Evolutionary conservation across 2,797 vertebrate genomes (phyloP).

Genomic region (Chaetophractus vellerosus): DNA sequence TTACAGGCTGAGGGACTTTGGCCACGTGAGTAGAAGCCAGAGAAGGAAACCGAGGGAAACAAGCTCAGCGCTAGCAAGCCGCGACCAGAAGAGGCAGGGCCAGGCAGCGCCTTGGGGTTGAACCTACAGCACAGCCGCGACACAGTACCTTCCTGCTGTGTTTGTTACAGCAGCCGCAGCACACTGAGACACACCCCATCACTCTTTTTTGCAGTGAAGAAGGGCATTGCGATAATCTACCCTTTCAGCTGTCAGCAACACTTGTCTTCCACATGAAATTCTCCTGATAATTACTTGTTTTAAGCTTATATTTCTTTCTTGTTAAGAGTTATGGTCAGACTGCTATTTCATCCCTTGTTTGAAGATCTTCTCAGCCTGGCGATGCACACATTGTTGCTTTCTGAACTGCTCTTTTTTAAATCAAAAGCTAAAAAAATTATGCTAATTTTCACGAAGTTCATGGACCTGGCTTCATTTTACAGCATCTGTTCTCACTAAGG

Average conservation of each 20-base stretch:
- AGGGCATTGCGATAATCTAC: rapidly evolving
- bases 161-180: too few relatives aligned
- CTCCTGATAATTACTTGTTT: neutral
- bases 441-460: neutral
- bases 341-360: rapidly evolving
- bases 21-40: too few relatives aligned
- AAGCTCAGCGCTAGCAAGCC: too few relatives aligned
- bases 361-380: neutral
- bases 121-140: too few relatives aligned
- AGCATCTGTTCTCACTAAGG: neutral
- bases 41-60: too few relatives aligned
- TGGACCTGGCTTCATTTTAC: neutral
- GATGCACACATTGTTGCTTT: rapidly evolving
- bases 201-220: neutral
- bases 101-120: too few relatives aligned
- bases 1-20: too few relatives aligned
- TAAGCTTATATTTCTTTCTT: neutral
- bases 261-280: neutral
- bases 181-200: neutral
- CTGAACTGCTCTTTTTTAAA: neutral
- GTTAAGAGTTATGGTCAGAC: neutral
- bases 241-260: neutral
- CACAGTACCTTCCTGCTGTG: too few relatives aligned
- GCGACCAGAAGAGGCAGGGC: too few relatives aligned
- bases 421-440: neutral